Evolutionary conservation across 2,797 vertebrate genomes (phyloP).

Genomic region (Rhinatrema bivittatum): DNA sequence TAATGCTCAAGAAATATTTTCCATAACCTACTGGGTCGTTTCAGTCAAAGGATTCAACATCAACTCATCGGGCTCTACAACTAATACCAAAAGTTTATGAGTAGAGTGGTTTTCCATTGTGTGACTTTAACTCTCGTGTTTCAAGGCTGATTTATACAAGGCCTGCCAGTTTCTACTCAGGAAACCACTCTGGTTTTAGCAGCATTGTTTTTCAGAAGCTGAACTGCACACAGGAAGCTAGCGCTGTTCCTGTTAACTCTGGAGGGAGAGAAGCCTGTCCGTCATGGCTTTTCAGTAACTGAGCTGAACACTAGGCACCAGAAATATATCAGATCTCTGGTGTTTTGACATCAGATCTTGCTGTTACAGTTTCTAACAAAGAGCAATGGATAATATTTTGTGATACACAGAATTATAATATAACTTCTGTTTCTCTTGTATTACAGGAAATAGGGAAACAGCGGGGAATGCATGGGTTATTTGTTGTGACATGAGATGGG

Average conservation of each 20-base stretch:
- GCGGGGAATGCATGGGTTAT: too few species aligned
- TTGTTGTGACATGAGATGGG: too few species aligned
- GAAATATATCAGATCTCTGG: background rate
- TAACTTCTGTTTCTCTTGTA: too few species aligned
- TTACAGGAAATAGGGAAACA: too few species aligned
- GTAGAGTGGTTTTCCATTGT: background rate
- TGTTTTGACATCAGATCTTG: too few species aligned
- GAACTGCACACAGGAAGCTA: constrained; percentile 18
- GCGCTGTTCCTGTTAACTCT: constrained; percentile 17
- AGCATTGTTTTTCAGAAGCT: constrained; percentile 21
- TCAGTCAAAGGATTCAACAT: constrained; percentile 17
- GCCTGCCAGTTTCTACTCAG: constrained; percentile 15
- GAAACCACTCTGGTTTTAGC: constrained; percentile 20
- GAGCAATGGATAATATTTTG: too few species aligned
- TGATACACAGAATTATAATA: too few species aligned
- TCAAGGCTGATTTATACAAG: constrained; percentile 1
- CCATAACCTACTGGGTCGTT: too few species aligned
- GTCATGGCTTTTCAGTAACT: background rate
- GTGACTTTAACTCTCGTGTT: background rate
- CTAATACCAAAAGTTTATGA: background rate
- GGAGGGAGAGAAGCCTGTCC: background rate
- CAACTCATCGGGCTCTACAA: constrained; percentile 8
- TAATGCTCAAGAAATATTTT: background rate
- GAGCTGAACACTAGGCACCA: background rate
- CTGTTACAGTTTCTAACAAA: too few species aligned